phyloP scores from a whole-genome alignment of 2,888 invertebrate species.

The Nemurella pictetii region DNA sequence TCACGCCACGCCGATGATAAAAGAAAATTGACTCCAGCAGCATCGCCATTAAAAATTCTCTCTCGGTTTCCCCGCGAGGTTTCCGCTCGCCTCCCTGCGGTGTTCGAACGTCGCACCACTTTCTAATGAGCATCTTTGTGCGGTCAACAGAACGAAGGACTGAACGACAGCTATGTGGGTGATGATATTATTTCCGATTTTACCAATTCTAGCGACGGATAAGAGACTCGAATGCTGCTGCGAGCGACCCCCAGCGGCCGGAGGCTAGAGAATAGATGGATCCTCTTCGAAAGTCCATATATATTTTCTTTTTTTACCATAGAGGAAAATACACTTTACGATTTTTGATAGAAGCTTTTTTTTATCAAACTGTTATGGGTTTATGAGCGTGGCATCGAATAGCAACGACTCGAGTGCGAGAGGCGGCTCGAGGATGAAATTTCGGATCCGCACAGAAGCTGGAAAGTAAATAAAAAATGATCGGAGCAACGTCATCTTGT shows the following conservation, averaged over 20 bases:
- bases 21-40: background rate
- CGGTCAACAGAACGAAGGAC: no score
- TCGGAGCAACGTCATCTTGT: background rate
- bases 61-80: background rate
- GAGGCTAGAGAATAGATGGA: background rate
- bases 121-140: background rate
- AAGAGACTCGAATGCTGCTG: background rate
- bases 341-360: constrained; percentile 18
- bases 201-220: background rate
- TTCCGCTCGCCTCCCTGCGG: background rate
- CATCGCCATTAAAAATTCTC: background rate
- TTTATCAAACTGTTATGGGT: constrained; percentile 7
- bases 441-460: background rate
- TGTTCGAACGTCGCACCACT: background rate
- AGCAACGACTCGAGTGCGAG: background rate
- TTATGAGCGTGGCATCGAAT: constrained; percentile 1
- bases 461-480: constrained; percentile 5
- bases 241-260: background rate
- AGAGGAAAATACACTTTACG: background rate
- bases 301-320: background rate
- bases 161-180: background rate
- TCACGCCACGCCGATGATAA: no score
- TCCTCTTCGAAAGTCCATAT: background rate
- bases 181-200: background rate
- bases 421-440: background rate